Base-by-base conservation (phyloP, 2,113 vertebrate species). In the Sminthopsis crassicaudata region DNA sequence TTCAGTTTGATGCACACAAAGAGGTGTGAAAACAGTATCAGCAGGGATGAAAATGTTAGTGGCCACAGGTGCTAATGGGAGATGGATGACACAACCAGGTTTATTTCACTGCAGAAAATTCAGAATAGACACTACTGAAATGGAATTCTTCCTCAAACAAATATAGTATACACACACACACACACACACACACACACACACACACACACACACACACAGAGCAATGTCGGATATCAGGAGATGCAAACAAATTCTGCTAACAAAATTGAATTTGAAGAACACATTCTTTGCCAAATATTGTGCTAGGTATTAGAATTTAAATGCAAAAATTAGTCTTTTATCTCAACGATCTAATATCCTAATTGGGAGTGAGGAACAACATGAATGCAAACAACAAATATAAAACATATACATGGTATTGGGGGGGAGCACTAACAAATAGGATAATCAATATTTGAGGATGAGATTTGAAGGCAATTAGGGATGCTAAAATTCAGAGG, bases 51-150 rank as follows among this genome's bases (percentile, higher is more conserved):
- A 90, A 90, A 48, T 50, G 89, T 90, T 90, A 84, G 67, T 84
- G 67, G 67, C n/a, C 67, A 84, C 67, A 84, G 67, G 67, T 84
- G 67, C n/a, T 84, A 84, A 84, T 84, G 67, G 67, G 67, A 84
- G 67, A 84, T 84, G 67, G 67, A 84, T 42, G 67, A n/a, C n/a
- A 84, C n/a, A 84, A 84, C n/a, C 19, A 84, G 19, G 19, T 42
- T 42, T 84, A 84, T 84, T 42, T 84, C 67, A 84, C 67, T 42
- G 1, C n/a, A 84, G 67, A 84, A 84, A 84, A 84, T 84, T 2
- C 36, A 23, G n/a, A 19, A 2, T 84, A 84, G 67, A 84, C 67
- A 84, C 6, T 23, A 84, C 16, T 84, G 67, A n/a, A 84, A 8
- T 42, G 19, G 67, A 42, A 42, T 19, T 42, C 67, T 84, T 84